phyloP scores from a whole-genome alignment of 2,888 invertebrate species.

The Cataglyphis albicans region DNA sequence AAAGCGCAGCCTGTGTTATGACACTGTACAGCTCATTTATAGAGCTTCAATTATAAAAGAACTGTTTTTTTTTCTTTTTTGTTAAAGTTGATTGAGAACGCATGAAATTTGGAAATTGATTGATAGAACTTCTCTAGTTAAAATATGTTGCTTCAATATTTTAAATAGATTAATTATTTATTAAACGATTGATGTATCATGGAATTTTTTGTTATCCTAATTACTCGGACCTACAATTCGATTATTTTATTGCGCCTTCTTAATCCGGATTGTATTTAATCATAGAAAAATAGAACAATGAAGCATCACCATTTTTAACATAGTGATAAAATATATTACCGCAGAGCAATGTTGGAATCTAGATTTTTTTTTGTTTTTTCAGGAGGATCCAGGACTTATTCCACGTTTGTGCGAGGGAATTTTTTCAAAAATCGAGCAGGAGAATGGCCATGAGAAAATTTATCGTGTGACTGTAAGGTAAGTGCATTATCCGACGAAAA shows the following conservation, averaged over 20 bases:
- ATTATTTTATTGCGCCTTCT: too few relatives aligned
- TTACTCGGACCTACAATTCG: too few relatives aligned
- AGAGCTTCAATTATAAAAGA: conserved; percentile 68
- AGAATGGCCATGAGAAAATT: conserved; percentile 78
- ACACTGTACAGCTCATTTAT: conserved; percentile 59
- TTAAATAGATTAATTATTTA: too few relatives aligned
- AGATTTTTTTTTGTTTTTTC: conserved; percentile 49
- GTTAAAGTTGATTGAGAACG: conserved; percentile 46
- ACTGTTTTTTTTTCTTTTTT: conserved; percentile 36
- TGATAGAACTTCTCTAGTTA: conserved; percentile 33
- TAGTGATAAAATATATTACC: too few relatives aligned
- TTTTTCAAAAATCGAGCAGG: conserved; percentile 84
- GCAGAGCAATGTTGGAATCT: too few relatives aligned
- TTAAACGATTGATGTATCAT: too few relatives aligned
- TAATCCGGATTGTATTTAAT: too few relatives aligned
- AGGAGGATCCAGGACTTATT: conserved; percentile 88
- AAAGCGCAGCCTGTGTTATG: conserved; percentile 66
- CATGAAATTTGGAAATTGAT: conserved; percentile 44
- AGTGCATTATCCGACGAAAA: conserved; percentile 28
- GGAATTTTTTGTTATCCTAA: too few relatives aligned
- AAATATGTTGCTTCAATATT: conserved; percentile 1
- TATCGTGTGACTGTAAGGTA: conserved; percentile 85
- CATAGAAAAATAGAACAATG: too few relatives aligned
- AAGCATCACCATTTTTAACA: too few relatives aligned
- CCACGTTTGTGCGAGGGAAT: conserved; percentile 87